A percentile compares a stretch with the other conserved stretches of the same genome.
Evolutionary conservation across 2,113 vertebrate genomes (phyloP).

Genomic region (Pluvianellus socialis): DNA sequence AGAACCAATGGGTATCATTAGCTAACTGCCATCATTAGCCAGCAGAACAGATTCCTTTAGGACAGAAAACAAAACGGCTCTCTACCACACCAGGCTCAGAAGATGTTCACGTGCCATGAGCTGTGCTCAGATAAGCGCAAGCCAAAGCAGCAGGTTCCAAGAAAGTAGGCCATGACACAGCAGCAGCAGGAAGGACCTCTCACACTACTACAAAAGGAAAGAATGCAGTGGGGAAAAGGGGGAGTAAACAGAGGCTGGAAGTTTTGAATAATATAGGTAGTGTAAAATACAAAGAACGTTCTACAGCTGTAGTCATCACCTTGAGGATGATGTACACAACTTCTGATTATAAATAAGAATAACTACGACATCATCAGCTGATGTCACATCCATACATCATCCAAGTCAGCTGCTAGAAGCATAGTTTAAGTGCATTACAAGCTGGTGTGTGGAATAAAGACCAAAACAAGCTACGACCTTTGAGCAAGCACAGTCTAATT

Average conservation of each 20-base stretch:
- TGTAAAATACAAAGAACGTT: not conserved
- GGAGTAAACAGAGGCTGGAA: not conserved
- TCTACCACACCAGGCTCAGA: not conserved
- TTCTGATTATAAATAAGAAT: not conserved
- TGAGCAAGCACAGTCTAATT: not conserved
- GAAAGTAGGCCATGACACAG: constrained; percentile 40
- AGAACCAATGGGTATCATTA: not conserved
- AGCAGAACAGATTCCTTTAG: not conserved
- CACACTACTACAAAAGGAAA: not conserved
- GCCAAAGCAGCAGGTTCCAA: constrained; percentile 26
- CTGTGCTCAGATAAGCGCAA: not conserved
- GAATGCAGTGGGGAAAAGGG: not conserved
- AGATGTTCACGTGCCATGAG: not conserved
- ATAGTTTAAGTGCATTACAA: not conserved
- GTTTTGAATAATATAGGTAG: not conserved
- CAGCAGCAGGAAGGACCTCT: constrained; percentile 32
- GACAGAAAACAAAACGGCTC: not conserved
- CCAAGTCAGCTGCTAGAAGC: not conserved
- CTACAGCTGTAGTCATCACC: not conserved
- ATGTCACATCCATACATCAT: not conserved
- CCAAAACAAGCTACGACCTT: not conserved
- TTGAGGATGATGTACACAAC: not conserved
- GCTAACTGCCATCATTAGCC: not conserved
- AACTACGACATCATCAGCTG: not conserved
- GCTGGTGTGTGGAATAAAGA: not conserved